Base-by-base conservation (phyloP, 1,140 invertebrate species). In the Ladona fulva region DNA sequence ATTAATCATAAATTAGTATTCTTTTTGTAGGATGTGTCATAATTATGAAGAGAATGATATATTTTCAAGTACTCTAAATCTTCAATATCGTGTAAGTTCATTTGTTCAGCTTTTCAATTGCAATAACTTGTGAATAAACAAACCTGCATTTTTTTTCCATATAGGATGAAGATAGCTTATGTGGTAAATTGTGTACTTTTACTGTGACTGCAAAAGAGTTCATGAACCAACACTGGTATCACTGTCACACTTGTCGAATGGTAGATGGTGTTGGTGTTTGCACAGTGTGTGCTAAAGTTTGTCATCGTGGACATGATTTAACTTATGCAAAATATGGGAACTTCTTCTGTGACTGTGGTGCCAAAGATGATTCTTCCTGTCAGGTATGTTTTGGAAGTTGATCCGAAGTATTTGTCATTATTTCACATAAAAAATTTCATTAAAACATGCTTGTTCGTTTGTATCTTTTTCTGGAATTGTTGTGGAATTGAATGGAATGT, bases 341-440 rank as follows among this genome's bases (percentile, higher is more conserved):
- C 80, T 99, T 99, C 87, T 99, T 99, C 86, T 99, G 97, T 84
- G 97, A 99, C 84, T 99, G 97, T 86, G 97, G 97, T 5, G 97
- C 96, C 10, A 97, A 97, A 85, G 95, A 97, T 80, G 96, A 97
- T 83, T 91, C 91, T 0, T 91, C 90, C 14, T 90, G 88, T 81
- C 84, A 89, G 84, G 90, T 89, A 80, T 76, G 77, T 79, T 74
- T 59, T 76, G 1, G 8, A 37, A 37, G 8, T 5, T 37, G 1
- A 37, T 37, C 1, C 29, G 3, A 5, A 8, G 29, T 37, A 8
- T 37, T 37, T 37, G 8, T 37, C 29, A 37, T 37, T 8, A 37
- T 8, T 8, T 37, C 29, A 37, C 29, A 5, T 37, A 37, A 37
- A n/a, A n/a, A n/a, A n/a, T 1, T 37, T 37, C 29, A 37, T 37